Conservation (phyloP, 2,797 vertebrate genomes). For the Thamnophis elegans region DNA sequence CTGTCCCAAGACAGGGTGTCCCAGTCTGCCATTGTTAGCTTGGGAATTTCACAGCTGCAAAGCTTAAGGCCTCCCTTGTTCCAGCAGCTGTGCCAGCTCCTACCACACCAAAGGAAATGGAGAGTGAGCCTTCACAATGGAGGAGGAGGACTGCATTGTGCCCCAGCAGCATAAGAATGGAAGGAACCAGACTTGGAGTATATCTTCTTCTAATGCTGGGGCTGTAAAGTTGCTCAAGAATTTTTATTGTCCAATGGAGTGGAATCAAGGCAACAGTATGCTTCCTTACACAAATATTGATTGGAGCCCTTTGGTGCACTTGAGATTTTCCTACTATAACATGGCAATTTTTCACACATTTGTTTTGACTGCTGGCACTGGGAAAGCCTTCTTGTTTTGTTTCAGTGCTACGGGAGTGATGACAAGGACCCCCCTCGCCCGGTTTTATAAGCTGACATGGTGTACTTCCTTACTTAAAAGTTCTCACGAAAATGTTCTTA, state of each 20-base stretch:
- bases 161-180: constrained; percentile 69
- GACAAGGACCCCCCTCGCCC: constrained; percentile 61
- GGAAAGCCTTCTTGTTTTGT: constrained; percentile 78
- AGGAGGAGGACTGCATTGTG: constrained; percentile 43
- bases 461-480: constrained; percentile 81
- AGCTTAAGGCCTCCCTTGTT: constrained; percentile 57
- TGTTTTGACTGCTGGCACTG: constrained; percentile 76
- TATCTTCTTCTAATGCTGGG: constrained; percentile 34
- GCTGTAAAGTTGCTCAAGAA: constrained; percentile 58
- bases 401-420: constrained; percentile 59
- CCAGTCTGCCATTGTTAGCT: constrained; percentile 59
- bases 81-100: constrained; percentile 60
- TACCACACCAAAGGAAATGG: constrained; percentile 46
- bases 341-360: constrained; percentile 74
- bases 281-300: constrained; percentile 79
- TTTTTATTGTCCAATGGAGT: constrained; percentile 41
- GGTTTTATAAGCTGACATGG: constrained; percentile 68
- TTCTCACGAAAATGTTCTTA: constrained; percentile 83
- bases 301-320: constrained; percentile 62
- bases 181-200: constrained; percentile 36
- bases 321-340: constrained; percentile 60
- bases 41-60: constrained; percentile 70
- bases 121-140: constrained; percentile 45
- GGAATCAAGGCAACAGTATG: constrained; percentile 51
- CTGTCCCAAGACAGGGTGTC: constrained; percentile 62